Conservation (phyloP, 2,113 vertebrate species). For the Turnix velox region DNA sequence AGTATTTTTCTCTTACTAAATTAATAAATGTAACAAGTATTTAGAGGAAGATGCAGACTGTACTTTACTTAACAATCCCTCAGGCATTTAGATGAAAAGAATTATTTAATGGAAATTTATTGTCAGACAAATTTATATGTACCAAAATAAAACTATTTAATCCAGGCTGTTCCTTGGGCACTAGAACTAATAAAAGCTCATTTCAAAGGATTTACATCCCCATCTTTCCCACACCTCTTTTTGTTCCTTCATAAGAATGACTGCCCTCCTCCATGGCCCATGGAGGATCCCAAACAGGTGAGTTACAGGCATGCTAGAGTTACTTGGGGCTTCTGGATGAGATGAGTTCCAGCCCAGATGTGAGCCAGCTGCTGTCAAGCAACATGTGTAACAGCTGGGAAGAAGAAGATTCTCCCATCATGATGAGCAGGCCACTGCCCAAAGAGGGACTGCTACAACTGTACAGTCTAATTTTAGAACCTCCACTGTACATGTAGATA, state of each 20-base stretch:
- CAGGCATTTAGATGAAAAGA: background rate
- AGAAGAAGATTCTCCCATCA: background rate
- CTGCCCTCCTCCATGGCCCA: background rate
- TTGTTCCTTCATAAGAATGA: background rate
- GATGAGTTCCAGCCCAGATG: background rate
- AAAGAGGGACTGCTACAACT: background rate
- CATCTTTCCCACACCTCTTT: background rate
- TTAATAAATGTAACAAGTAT: slow-evolving; percentile 46
- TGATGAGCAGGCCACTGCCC: background rate
- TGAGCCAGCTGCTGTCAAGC: background rate
- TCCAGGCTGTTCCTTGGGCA: background rate
- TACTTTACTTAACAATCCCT: background rate
- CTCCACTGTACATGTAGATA: rapidly evolving
- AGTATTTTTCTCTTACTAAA: background rate
- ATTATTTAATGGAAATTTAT: background rate
- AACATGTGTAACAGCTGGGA: background rate
- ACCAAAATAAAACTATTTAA: background rate
- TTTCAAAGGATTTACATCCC: background rate
- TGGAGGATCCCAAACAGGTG: rapidly evolving
- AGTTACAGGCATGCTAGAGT: background rate
- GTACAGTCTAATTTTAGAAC: background rate
- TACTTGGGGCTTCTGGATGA: background rate
- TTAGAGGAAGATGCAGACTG: background rate
- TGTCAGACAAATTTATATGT: background rate
- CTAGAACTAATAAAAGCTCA: background rate